Conservation (phyloP, 2,888 invertebrate species). For the Epistrophe eligans region DNA sequence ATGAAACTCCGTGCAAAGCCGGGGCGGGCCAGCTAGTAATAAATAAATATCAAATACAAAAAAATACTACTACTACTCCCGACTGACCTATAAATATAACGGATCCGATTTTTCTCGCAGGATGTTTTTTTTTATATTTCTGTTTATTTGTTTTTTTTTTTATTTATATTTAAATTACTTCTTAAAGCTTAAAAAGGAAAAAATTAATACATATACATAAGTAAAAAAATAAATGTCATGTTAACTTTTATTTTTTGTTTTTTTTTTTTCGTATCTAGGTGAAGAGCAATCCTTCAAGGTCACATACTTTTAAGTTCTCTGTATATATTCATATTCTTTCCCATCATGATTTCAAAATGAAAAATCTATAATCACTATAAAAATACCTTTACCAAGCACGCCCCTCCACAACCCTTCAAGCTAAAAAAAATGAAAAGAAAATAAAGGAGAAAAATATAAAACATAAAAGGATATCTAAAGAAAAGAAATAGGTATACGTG, state of each 20-base stretch:
- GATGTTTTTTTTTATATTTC: neutral
- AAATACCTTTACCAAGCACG: neutral
- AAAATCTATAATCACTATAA: slow-evolving; percentile 40
- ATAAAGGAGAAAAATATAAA: slow-evolving; percentile 1
- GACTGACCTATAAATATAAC: too few species aligned
- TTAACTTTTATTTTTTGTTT: neutral
- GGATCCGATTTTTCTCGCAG: neutral
- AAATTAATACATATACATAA: neutral
- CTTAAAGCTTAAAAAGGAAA: neutral
- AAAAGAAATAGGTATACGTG: slow-evolving; percentile 24
- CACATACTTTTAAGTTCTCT: slow-evolving; percentile 11
- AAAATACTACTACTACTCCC: too few species aligned
- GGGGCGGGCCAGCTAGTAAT: too few species aligned
- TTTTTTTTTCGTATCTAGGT: slow-evolving; percentile 10
- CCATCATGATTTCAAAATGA: slow-evolving; percentile 22
- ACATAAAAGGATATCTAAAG: neutral
- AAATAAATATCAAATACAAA: too few species aligned
- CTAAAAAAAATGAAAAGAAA: neutral
- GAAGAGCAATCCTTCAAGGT: slow-evolving; percentile 24
- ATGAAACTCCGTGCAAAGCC: too few species aligned
- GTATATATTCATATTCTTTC: neutral
- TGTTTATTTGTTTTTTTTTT: neutral
- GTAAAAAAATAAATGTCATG: neutral
- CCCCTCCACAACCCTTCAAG: neutral
- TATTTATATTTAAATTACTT: slow-evolving; percentile 1